Evolutionary conservation across 1,140 invertebrate genomes (phyloP).

Genomic region (Drepana arcuata): DNA sequence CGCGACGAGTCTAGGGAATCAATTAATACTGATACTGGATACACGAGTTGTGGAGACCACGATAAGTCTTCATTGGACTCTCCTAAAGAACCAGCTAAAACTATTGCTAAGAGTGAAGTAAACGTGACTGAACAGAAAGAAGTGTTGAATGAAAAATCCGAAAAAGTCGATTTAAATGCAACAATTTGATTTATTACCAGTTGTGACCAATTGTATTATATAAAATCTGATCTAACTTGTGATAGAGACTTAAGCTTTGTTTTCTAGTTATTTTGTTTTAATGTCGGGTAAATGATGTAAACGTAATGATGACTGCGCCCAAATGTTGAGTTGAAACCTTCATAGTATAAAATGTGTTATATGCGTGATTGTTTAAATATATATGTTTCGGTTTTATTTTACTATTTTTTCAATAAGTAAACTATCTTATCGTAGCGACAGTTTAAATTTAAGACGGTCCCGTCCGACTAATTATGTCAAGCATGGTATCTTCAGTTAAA

Average conservation of each 20-base stretch:
- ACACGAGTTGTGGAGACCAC: constrained; percentile 14
- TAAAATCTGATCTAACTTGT: constrained; percentile 10
- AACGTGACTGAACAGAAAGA: constrained; percentile 1
- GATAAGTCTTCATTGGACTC: constrained; percentile 7
- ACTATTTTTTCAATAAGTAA: too few relatives aligned
- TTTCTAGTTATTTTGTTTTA: constrained; percentile 6
- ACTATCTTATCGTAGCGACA: too few relatives aligned
- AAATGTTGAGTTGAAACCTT: too few relatives aligned
- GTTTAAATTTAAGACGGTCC: too few relatives aligned
- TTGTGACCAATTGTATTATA: constrained; percentile 6
- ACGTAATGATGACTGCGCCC: too few relatives aligned
- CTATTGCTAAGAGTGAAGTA: neutral
- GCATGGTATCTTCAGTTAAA: too few relatives aligned
- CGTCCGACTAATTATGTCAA: too few relatives aligned
- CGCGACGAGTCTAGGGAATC: constrained; percentile 32
- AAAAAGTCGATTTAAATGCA: constrained; percentile 2
- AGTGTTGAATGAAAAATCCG: neutral
- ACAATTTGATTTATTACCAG: neutral
- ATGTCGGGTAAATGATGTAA: too few relatives aligned
- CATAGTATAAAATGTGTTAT: too few relatives aligned
- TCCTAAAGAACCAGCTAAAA: constrained; percentile 1
- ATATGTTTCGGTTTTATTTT: too few relatives aligned
- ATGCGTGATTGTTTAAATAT: too few relatives aligned
- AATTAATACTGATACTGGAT: constrained; percentile 25
- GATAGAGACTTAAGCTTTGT: constrained; percentile 6